Conservation (phyloP, 1,140 invertebrate genomes). For the Bombyx mori region ASM3026992v2 NC_085111.1:9844001-9844500, state of each 20-base stretch:
- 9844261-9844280: conserved; percentile 64
- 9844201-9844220: conserved; percentile 16
- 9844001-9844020: too few relatives aligned
- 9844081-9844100: too few relatives aligned
- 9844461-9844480: conserved; percentile 67
- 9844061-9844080: too few relatives aligned
- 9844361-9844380: conserved; percentile 53
- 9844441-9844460: conserved; percentile 44
- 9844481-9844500: conserved; percentile 58
- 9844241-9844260: conserved; percentile 49
- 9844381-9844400: conserved; percentile 67
- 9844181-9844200: conserved; percentile 1
- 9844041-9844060: too few relatives aligned
- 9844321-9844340: conserved; percentile 66
- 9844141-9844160: too few relatives aligned
- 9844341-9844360: conserved; percentile 60
- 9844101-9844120: too few relatives aligned
- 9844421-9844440: conserved; percentile 55
- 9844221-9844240: conserved; percentile 37
- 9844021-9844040: background rate
- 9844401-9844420: conserved; percentile 70
- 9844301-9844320: conserved; percentile 69
- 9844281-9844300: conserved; percentile 68
- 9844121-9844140: too few relatives aligned
- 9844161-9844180: too few relatives aligned